phyloP scores from a whole-genome alignment of 2,113 vertebrate genomes.

The Labeo rohita region DNA sequence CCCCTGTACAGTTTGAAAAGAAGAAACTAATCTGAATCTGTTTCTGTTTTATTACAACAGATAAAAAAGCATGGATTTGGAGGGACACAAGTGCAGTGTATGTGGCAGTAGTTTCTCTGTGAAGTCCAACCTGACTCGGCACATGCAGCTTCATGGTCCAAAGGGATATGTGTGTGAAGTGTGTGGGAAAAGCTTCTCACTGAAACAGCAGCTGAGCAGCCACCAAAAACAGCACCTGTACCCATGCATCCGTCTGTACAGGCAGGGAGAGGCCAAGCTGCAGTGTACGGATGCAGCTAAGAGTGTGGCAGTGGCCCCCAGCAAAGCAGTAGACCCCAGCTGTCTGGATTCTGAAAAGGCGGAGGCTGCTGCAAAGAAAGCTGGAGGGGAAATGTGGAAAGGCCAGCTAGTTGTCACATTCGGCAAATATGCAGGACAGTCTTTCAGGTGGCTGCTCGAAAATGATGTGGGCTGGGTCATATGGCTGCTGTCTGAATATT shows the following conservation, averaged over 20 bases:
- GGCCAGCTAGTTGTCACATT: conserved; percentile 6
- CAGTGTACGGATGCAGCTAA: neutral
- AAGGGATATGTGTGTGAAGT: conserved; percentile 20
- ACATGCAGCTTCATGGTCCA: conserved; percentile 16
- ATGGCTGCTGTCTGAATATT: neutral
- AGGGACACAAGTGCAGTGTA: neutral
- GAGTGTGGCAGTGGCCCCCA: conserved; percentile 1
- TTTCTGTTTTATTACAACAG: neutral
- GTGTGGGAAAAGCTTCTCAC: conserved; percentile 13
- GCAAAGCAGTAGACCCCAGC: neutral
- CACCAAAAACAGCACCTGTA: neutral
- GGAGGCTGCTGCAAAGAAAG: neutral
- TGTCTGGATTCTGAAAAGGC: neutral
- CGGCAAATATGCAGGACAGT: neutral
- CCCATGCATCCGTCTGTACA: too few relatives aligned
- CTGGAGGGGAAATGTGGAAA: neutral
- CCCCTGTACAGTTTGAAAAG: conserved; percentile 1
- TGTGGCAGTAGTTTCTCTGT: neutral
- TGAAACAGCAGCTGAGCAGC: neutral
- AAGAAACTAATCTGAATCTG: neutral
- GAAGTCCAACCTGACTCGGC: neutral
- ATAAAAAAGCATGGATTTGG: neutral
- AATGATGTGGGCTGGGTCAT: conserved; percentile 3
- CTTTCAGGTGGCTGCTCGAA: conserved; percentile 20
- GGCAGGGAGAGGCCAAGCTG: too few relatives aligned